phyloP scores from a whole-genome alignment of 1,140 invertebrate species.

The Hylaeus volcanicus region DNA sequence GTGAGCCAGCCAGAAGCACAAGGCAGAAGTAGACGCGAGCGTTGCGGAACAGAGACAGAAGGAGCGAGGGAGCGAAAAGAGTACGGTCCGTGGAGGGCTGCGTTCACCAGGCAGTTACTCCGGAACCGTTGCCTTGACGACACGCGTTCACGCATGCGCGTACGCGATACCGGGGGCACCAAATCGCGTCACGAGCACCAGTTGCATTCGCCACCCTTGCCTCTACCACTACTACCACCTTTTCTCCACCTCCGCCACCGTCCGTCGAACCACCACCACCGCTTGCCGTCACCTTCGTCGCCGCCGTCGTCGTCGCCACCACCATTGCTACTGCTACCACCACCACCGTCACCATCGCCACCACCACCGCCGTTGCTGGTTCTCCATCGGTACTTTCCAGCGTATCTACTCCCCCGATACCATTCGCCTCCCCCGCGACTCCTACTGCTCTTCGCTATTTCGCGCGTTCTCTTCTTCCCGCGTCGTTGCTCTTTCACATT shows the following conservation, averaged over 20 bases:
- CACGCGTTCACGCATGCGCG: constrained; percentile 77
- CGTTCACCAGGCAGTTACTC: constrained; percentile 77
- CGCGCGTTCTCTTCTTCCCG: constrained; percentile 5
- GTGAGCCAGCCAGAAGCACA: constrained; percentile 67
- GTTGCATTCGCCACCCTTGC: constrained; percentile 58
- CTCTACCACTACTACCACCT: constrained; percentile 30
- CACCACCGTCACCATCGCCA: background rate
- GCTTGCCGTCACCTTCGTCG: background rate
- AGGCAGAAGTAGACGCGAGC: constrained; percentile 29
- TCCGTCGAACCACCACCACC: constrained; percentile 15
- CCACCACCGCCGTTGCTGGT: background rate
- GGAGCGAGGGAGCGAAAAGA: constrained; percentile 41
- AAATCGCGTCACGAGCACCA: constrained; percentile 61
- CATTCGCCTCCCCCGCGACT: constrained; percentile 12
- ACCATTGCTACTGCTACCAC: constrained; percentile 23
- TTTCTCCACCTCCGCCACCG: constrained; percentile 16
- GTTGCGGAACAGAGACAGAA: constrained; percentile 44
- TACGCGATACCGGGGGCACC: constrained; percentile 61
- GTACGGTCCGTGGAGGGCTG: constrained; percentile 67
- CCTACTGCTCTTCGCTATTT: no score
- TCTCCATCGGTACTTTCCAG: constrained; percentile 13
- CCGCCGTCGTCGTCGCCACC: background rate
- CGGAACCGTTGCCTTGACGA: constrained; percentile 80
- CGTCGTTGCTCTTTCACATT: no score
- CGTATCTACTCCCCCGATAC: constrained; percentile 34